Evolutionary conservation across 1,140 invertebrate genomes (phyloP), one percentile per base, ranked within the genome.

Genomic region (Drosophila nebulosa): DNA sequence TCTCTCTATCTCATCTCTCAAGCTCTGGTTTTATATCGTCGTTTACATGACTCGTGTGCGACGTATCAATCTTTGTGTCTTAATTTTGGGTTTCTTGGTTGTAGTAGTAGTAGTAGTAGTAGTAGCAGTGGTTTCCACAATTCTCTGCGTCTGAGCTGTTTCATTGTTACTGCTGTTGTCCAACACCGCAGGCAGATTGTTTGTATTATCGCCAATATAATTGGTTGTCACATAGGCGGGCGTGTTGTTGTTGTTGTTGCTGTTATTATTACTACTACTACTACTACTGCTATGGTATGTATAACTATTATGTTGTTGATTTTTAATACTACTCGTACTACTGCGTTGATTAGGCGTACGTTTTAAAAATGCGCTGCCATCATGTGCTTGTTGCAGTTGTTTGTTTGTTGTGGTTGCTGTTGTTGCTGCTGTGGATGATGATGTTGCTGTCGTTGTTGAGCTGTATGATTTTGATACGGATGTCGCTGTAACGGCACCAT

Each of bases 11-110:
- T 50, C 22, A 10, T 36, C 39, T 64, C 39, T 42, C 35, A 27
- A 22, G 22, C 14, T 18, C n/a, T n/a, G n/a, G 4, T 39, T 22
- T 56, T 57, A 46, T n/a, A 24, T 53, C 5, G 30, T 46, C 39
- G 39, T 46, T 83, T 84, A 89, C 86, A 85, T 90, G 72, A 90
- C 86, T 90, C 90, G 85, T 78, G 89, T 90, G 63, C 89, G 89
- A 56, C 89, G 79, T 88, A 90, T 90, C 30, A 90, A 75, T 88
- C 88, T 90, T 84, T 90, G 89, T 89, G 89, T 90, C 78, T 90
- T 90, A 30, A 90, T 89, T 90, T 90, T 90, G 74, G 80, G 81
- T 89, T 78, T 90, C 64, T 69, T 76, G 64, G 68, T 72, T 75
- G 50, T 64, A 61, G 79, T 69, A 67, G 73, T 74, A 69, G 69